These are phyloP conservation scores for Lepas anatifera DNA, from an alignment of 2,888 invertebrate genomes.

Conservation along the genomic window DNA sequence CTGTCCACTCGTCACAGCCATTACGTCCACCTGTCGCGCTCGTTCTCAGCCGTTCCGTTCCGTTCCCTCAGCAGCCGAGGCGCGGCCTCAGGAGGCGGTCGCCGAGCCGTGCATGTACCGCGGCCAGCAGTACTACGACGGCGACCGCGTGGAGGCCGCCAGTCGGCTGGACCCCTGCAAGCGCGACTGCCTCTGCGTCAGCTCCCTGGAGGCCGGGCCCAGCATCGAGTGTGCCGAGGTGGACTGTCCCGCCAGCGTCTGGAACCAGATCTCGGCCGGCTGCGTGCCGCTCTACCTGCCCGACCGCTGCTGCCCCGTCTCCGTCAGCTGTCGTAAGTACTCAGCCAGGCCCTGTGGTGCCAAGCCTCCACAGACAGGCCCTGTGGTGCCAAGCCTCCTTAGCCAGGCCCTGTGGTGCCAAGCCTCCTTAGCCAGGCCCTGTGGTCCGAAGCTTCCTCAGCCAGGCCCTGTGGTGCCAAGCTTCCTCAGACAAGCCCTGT, in stretches of 20 bases:
- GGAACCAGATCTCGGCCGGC: slow-evolving; percentile 7
- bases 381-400: too few relatives aligned
- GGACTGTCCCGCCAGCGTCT: background rate
- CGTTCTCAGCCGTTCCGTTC: too few relatives aligned
- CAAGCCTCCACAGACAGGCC: too few relatives aligned
- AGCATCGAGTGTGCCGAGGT: background rate
- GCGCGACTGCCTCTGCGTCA: background rate
- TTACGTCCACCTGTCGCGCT: too few relatives aligned
- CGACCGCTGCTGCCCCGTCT: slow-evolving; percentile 10
- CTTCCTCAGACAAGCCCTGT: too few relatives aligned
- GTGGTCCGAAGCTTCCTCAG: too few relatives aligned
- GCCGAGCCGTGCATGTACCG: background rate
- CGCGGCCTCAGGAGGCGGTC: background rate
- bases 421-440: too few relatives aligned
- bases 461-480: too few relatives aligned
- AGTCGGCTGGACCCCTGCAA: background rate
- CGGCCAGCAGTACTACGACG: background rate
- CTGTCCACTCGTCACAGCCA: too few relatives aligned
- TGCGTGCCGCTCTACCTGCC: slow-evolving; percentile 3
- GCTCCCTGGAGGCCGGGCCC: background rate
- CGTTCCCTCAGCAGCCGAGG: background rate
- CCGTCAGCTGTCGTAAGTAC: background rate
- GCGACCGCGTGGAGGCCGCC: background rate
- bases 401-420: too few relatives aligned
- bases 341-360: too few relatives aligned